Percentiles rank a stretch among this genome's conserved stretches.
Conservation (phyloP, 2,888 invertebrate genomes). For the Pegoplata infirma region DNA sequence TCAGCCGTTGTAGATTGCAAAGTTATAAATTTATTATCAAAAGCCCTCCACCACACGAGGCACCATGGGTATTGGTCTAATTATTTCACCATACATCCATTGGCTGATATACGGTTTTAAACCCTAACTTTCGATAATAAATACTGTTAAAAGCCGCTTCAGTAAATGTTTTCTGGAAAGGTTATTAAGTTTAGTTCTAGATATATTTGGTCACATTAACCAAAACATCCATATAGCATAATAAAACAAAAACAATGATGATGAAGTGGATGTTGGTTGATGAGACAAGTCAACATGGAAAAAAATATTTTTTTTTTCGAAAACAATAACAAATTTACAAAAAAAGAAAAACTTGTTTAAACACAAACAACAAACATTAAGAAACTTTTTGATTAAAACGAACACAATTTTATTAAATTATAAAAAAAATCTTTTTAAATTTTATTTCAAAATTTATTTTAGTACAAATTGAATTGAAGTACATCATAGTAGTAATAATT, state of each 20-base stretch:
- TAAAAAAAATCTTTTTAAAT: conserved; percentile 3
- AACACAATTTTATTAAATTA: neutral
- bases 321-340: conserved; percentile 10
- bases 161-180: too few species aligned
- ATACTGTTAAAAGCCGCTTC: neutral
- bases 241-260: conserved; percentile 38
- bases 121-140: too few species aligned
- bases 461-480: neutral
- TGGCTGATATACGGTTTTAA: too few species aligned
- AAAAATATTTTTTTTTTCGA: conserved; percentile 1
- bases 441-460: conserved; percentile 5
- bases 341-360: neutral
- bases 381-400: conserved; percentile 6
- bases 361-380: conserved; percentile 11
- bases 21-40: too few species aligned
- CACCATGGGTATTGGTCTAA: too few species aligned
- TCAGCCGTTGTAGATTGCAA: too few species aligned
- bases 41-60: too few species aligned
- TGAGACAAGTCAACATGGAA: conserved; percentile 51
- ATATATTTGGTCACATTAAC: conserved; percentile 24
- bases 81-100: too few species aligned
- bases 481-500: too few species aligned
- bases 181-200: too few species aligned
- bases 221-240: neutral
- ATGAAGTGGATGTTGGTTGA: conserved; percentile 49